phyloP scores from a whole-genome alignment of 2,888 invertebrate genomes.

The Tetragonisca angustula region DNA sequence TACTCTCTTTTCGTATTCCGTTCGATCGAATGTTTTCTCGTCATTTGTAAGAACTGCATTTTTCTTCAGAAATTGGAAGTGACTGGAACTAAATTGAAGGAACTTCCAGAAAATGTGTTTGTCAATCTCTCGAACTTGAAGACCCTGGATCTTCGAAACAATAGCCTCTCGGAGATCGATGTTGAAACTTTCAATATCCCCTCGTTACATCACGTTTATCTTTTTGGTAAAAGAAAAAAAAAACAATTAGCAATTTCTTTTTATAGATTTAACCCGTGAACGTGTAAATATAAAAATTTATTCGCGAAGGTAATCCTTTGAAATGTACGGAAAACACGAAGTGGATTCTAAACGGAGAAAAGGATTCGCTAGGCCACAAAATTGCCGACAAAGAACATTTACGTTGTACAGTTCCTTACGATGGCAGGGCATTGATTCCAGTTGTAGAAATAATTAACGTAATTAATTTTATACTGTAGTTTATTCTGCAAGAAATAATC shows the following conservation, averaged over 20 bases:
- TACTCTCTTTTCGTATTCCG: not conserved
- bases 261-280: not conserved
- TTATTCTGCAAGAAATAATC: not conserved
- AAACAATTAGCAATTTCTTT: not conserved
- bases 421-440: slow-evolving; percentile 87
- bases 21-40: not conserved
- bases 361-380: slow-evolving; percentile 84
- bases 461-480: slow-evolving; percentile 31
- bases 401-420: slow-evolving; percentile 87
- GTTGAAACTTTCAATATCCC: slow-evolving; percentile 80
- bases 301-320: slow-evolving; percentile 87
- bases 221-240: slow-evolving; percentile 83
- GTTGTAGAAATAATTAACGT: slow-evolving; percentile 89
- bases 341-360: slow-evolving; percentile 87
- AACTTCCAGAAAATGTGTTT: slow-evolving; percentile 79
- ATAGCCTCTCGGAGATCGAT: slow-evolving; percentile 85
- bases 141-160: slow-evolving; percentile 86
- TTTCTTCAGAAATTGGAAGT: slow-evolving; percentile 78
- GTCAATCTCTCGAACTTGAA: slow-evolving; percentile 84
- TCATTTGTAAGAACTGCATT: not conserved
- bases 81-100: slow-evolving; percentile 78
- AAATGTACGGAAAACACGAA: slow-evolving; percentile 87
- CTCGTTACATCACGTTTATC: slow-evolving; percentile 83
- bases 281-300: not conserved
- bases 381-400: slow-evolving; percentile 87